Percentiles rank a stretch among this genome's conserved stretches.
Evolutionary conservation across 2,113 vertebrate species (phyloP).

Genomic region (Ciconia stormi): DNA sequence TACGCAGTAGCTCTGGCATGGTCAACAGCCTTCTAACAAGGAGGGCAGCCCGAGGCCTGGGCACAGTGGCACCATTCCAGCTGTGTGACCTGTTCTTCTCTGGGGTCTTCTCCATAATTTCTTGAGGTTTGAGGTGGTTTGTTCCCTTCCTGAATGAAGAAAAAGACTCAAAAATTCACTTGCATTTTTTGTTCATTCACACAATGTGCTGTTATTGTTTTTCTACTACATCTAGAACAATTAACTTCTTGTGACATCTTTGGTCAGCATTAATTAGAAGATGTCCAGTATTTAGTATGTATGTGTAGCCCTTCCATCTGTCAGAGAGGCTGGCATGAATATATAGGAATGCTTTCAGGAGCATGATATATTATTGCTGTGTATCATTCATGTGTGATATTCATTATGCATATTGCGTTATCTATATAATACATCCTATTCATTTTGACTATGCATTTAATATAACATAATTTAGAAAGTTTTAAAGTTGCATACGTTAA

Average conservation of each 20-base stretch:
- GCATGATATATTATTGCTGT: background rate
- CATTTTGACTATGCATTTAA: background rate
- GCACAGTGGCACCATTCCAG: background rate
- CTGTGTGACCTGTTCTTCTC: background rate
- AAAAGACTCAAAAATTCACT: background rate
- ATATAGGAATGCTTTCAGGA: background rate
- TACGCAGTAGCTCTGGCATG: background rate
- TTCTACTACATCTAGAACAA: background rate
- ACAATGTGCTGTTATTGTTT: background rate
- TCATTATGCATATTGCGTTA: background rate
- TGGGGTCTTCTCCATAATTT: background rate
- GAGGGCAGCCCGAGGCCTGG: background rate
- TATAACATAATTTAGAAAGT: background rate
- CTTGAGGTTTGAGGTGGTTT: background rate
- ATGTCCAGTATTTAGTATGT: background rate
- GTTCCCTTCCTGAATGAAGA: background rate
- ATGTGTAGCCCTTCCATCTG: background rate
- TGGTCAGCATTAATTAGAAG: background rate
- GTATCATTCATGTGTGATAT: background rate
- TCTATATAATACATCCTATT: background rate
- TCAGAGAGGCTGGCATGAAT: background rate
- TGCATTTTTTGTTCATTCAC: background rate
- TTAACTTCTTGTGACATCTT: background rate
- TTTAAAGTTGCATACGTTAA: background rate
- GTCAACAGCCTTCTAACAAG: background rate